Conservation (phyloP, 1,140 invertebrate species). For the Pteromalus puparum region DNA sequence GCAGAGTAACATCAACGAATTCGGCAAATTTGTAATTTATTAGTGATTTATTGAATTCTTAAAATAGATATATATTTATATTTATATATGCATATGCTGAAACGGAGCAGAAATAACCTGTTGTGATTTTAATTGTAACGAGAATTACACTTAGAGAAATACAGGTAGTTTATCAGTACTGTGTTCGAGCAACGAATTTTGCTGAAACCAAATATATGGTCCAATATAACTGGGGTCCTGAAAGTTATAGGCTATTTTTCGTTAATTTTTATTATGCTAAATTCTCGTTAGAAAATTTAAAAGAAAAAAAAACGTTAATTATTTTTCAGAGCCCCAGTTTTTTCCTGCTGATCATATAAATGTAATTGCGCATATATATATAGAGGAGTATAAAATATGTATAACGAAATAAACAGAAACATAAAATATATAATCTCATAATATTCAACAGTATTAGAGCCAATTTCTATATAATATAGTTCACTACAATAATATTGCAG, state of each 20-base stretch:
- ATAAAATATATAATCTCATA: constrained; percentile 1
- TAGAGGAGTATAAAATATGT: neutral
- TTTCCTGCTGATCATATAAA: neutral
- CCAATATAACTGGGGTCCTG: neutral
- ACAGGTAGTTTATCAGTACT: constrained; percentile 24
- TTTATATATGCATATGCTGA: constrained; percentile 44
- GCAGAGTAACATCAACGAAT: neutral
- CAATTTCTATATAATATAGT: neutral
- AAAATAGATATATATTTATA: constrained; percentile 58
- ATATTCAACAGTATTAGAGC: neutral
- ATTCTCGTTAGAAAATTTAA: too few relatives aligned
- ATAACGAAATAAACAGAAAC: neutral
- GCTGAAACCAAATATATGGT: neutral
- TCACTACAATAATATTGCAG: neutral
- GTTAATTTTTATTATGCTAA: too few relatives aligned
- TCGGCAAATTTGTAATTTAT: constrained; percentile 48
- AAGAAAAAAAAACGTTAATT: neutral
- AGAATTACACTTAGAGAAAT: constrained; percentile 38
- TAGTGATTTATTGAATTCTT: constrained; percentile 57
- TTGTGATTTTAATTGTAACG: constrained; percentile 23
- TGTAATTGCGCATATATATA: neutral
- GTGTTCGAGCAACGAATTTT: constrained; percentile 20
- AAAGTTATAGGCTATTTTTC: neutral
- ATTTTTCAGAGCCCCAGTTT: neutral
- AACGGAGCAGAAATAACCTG: constrained; percentile 26